Conservation (phyloP, 2,113 vertebrate genomes). For the Cercopithecus mona region DNA sequence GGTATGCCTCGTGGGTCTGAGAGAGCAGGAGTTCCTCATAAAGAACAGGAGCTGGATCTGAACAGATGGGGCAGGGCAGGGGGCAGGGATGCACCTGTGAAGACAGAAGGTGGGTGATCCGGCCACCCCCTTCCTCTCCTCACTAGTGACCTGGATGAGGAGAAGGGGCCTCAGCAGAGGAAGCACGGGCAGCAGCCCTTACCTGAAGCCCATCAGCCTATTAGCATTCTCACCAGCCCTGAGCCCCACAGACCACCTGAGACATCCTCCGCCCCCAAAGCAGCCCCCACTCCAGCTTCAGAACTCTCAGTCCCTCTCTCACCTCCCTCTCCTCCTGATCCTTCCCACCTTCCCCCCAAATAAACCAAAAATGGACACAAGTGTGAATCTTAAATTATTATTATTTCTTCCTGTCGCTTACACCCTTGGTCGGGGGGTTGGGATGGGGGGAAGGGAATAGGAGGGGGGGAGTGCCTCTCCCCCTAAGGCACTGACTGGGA, state of each 20-base stretch:
- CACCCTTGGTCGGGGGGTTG: constrained; percentile 56
- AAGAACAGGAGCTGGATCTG: neutral
- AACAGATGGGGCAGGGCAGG: neutral
- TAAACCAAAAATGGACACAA: constrained; percentile 58
- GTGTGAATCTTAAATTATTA: constrained; percentile 81
- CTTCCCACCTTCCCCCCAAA: neutral
- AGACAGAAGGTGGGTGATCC: neutral
- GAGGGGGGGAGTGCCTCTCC: constrained; percentile 55
- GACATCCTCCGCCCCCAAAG: neutral
- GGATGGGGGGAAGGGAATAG: constrained; percentile 45
- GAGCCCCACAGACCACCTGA: neutral
- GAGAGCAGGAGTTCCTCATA: neutral
- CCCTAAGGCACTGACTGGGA: constrained; percentile 79
- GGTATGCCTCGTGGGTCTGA: neutral
- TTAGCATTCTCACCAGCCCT: neutral
- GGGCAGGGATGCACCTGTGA: neutral
- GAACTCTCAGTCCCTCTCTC: neutral
- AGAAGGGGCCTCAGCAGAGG: neutral
- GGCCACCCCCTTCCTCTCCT: neutral
- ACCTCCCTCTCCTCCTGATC: neutral
- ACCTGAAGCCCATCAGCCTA: neutral
- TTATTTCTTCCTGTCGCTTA: constrained; percentile 79
- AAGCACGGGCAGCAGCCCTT: neutral
- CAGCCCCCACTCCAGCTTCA: neutral
- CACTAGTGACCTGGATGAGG: constrained; percentile 54